Evolutionary conservation across 2,113 vertebrate species (phyloP).

Genomic region (Geococcyx californianus): DNA sequence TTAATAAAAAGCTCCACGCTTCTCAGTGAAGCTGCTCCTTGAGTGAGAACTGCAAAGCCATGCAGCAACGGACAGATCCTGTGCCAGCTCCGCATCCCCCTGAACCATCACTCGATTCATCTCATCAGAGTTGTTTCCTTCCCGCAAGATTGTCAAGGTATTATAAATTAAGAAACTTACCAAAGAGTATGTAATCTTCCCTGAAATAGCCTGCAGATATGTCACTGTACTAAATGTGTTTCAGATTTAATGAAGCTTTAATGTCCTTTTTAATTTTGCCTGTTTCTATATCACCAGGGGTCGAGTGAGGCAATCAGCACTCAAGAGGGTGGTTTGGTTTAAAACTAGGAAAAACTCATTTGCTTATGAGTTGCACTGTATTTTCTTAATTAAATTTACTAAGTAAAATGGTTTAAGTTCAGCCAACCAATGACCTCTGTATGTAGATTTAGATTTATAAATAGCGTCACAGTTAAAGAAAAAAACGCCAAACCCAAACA

Average conservation of each 20-base stretch:
- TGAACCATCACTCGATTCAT: slow-evolving; percentile 46
- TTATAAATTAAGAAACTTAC: slow-evolving; percentile 85
- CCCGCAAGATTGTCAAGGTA: slow-evolving; percentile 78
- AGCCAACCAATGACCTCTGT: slow-evolving; percentile 81
- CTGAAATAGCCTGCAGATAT: slow-evolving; percentile 87
- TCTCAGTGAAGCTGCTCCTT: not conserved
- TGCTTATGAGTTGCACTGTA: slow-evolving; percentile 87
- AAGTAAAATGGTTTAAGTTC: slow-evolving; percentile 84
- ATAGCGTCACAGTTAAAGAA: slow-evolving; percentile 67
- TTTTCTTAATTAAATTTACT: slow-evolving; percentile 89
- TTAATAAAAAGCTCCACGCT: not conserved
- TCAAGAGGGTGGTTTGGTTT: slow-evolving; percentile 83
- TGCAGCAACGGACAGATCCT: not conserved
- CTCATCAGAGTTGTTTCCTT: slow-evolving; percentile 7
- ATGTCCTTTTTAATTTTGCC: slow-evolving; percentile 89
- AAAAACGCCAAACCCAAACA: slow-evolving; percentile 26
- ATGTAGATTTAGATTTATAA: slow-evolving; percentile 79
- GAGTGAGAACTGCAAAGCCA: not conserved
- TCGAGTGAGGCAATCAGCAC: slow-evolving; percentile 84
- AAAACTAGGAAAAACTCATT: slow-evolving; percentile 86
- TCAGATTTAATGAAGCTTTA: slow-evolving; percentile 91
- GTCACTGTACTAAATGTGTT: slow-evolving; percentile 89
- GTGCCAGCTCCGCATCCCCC: not conserved
- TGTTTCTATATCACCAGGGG: slow-evolving; percentile 85
- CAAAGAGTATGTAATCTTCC: slow-evolving; percentile 83